These are phyloP conservation scores for Melangyna quadrimaculata DNA, from an alignment of 2,888 invertebrate species.

Conservation along the genomic window DNA sequence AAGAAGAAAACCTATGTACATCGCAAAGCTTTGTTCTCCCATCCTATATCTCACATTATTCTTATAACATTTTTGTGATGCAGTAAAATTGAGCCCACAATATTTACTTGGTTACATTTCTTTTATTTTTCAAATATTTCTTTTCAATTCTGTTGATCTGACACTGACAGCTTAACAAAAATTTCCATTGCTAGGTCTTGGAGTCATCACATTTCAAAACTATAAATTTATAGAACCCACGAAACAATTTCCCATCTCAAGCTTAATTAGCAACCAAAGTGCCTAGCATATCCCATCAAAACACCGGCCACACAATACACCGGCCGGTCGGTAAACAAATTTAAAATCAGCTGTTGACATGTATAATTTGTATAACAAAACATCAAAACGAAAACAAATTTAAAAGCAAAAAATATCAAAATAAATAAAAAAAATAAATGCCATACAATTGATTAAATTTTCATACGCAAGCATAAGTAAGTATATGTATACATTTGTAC, in stretches of 20 bases:
- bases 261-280: conserved; percentile 50
- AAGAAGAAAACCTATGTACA: background rate
- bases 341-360: conserved; percentile 56
- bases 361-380: conserved; percentile 29
- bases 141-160: background rate
- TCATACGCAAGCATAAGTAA: conserved; percentile 35
- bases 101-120: background rate
- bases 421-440: background rate
- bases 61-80: background rate
- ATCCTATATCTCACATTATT: background rate
- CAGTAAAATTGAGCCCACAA: background rate
- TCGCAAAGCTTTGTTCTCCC: background rate
- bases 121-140: background rate
- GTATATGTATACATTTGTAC: background rate
- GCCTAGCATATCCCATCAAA: conserved; percentile 38
- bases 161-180: background rate
- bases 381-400: conserved; percentile 46
- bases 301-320: conserved; percentile 66
- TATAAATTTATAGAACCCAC: background rate
- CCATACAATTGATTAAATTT: conserved; percentile 43
- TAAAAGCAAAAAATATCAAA: background rate
- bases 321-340: conserved; percentile 62
- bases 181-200: background rate
- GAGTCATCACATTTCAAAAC: background rate
- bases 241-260: conserved; percentile 4